phyloP scores from a whole-genome alignment of 2,113 vertebrate genomes.

The Trinectes maculatus region DNA sequence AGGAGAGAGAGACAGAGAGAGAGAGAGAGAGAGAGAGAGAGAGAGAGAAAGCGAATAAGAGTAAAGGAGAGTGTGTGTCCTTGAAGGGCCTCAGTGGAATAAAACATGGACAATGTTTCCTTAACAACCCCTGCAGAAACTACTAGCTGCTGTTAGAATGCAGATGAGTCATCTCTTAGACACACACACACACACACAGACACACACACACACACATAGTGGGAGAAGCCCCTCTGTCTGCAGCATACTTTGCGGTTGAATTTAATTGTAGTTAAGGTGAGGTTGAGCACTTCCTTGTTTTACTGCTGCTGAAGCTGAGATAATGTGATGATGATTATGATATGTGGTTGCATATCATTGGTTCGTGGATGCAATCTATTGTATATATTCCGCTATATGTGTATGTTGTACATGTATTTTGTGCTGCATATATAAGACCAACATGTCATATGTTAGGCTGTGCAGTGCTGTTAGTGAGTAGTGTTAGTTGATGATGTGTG shows the following conservation, averaged over 20 bases:
- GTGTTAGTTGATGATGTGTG: neutral
- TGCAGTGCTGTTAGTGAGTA: neutral
- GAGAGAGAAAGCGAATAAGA: conserved; percentile 21
- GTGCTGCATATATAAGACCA: too few species aligned
- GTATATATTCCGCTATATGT: neutral
- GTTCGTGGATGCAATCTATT: too few species aligned
- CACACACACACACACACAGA: conserved; percentile 8
- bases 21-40: neutral
- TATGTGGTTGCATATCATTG: too few species aligned
- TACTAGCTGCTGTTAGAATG: conserved; percentile 26
- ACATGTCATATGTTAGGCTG: neutral
- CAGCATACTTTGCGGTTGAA: too few species aligned
- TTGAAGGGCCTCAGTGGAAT: conserved; percentile 28
- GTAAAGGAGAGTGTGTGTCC: conserved; percentile 37
- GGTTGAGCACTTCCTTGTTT: too few species aligned
- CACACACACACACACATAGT: neutral
- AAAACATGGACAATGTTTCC: conserved; percentile 32
- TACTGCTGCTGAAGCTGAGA: too few species aligned
- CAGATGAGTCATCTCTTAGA: conserved; percentile 54
- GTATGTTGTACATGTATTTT: too few species aligned
- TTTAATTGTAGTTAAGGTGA: too few species aligned
- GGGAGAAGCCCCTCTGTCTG: conserved; percentile 20
- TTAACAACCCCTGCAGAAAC: conserved; percentile 42
- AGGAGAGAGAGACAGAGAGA: conserved; percentile 57
- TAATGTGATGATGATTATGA: too few species aligned